A percentile compares a stretch with the other conserved stretches of the same genome.
phyloP scores from a whole-genome alignment of 2,797 vertebrate species.

The Crenuchus spilurus region DNA sequence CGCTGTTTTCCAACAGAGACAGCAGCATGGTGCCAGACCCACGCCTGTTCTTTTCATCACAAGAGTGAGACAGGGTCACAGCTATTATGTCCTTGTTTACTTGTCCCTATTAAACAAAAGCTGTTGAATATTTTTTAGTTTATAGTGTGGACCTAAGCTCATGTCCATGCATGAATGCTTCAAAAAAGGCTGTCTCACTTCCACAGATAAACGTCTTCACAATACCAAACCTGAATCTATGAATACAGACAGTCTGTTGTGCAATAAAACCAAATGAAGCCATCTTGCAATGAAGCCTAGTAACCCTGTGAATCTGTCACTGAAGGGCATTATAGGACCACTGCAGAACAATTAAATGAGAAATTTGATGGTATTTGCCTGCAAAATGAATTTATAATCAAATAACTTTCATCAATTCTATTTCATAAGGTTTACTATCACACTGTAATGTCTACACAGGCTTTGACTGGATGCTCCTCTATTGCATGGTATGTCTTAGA shows the following conservation, averaged over 20 bases:
- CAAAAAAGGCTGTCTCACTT: conserved; percentile 31
- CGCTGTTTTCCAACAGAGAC: conserved; percentile 45
- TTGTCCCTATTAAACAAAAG: conserved; percentile 41
- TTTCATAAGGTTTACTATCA: too few relatives aligned
- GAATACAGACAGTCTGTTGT: conserved; percentile 32
- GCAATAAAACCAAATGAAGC: conserved; percentile 30
- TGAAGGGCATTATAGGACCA: not conserved
- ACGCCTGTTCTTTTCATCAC: conserved; percentile 45
- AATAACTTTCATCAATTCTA: too few relatives aligned
- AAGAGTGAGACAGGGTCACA: conserved; percentile 21
- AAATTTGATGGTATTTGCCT: too few relatives aligned
- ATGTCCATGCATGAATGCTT: conserved; percentile 7
- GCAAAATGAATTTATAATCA: too few relatives aligned
- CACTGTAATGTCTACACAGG: too few relatives aligned
- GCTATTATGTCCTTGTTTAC: conserved; percentile 35
- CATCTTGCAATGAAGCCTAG: conserved; percentile 23
- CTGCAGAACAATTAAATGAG: not conserved
- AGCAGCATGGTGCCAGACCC: conserved; percentile 31
- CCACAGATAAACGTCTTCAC: conserved; percentile 8
- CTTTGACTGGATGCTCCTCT: too few relatives aligned
- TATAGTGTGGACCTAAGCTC: conserved; percentile 17
- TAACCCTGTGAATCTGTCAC: conserved; percentile 45
- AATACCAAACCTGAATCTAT: conserved; percentile 30
- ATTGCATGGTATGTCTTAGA: too few relatives aligned
- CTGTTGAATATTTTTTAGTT: conserved; percentile 10